Base-by-base conservation (phyloP, 2,113 vertebrate genomes). In the Petrocephalus zakoni region DNA sequence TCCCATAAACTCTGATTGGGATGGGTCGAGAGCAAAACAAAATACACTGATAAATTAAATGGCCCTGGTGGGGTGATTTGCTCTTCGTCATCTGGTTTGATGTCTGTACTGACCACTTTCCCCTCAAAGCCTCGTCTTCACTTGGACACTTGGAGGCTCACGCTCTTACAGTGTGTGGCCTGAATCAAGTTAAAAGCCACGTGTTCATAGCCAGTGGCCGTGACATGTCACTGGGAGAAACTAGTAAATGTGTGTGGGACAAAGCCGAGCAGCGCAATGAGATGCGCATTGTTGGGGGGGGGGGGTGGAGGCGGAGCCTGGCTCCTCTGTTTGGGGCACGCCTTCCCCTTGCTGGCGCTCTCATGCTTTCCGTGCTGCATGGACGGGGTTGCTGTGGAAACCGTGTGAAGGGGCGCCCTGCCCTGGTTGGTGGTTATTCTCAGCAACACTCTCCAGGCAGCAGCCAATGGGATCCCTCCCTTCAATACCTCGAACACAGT, bases 341-440 rank as follows among this genome's bases (percentile, higher is more conserved):
- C 85, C 42, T 87, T 85, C 87, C 55, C 42, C 25, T 88, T 52
- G 17, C 89, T 75, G 56, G 85, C 89, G 88, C 55, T 84, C 86
- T 88, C 87, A 88, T 89, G 83, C 72, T 68, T 86, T 90, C 78
- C 89, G 89, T 49, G 53, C 90, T 93, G 92, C 93, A 93, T 95
- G 94, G 93, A 91, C 93, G 89, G 89, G 91, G 95, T 95, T 95
- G 93, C 94, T 93, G 93, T 94, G 94, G 95, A 91, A 95, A 96
- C 93, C 84, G 52, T 93, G 91, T 92, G 89, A 93, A 93, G 91
- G 93, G 94, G 92, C 90, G 93, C 93, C 93, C 78, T 52, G 90
- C 93, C 92, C 92, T 95, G 94, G 92, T 95, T 95, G 94, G 94
- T 93, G 94, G 93, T 94, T 95, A 95, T 95, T 95, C 92, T 94